Conservation (phyloP, 2,797 vertebrate genomes). For the Heteromormyrus szaboi region DNA sequence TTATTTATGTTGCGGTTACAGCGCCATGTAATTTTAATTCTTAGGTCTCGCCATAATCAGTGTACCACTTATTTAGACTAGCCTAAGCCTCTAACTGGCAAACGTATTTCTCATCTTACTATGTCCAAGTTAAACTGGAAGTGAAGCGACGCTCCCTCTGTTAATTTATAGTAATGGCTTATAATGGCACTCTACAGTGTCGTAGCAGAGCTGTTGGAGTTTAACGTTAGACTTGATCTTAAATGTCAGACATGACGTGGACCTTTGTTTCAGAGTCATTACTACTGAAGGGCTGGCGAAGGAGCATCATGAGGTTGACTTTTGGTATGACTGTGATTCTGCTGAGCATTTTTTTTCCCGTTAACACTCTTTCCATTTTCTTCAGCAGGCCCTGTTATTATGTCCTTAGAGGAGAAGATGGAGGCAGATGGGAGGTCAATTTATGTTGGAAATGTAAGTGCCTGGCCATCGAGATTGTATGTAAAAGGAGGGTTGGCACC, state of each 20-base stretch:
- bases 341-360: background rate
- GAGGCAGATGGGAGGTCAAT: slow-evolving; percentile 89
- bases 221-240: background rate
- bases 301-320: background rate
- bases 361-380: background rate
- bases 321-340: background rate
- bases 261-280: background rate
- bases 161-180: background rate
- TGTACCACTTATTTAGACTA: background rate
- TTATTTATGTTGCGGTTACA: background rate
- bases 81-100: background rate
- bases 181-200: background rate
- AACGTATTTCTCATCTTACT: background rate
- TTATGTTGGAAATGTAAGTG: slow-evolving; percentile 87
- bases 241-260: background rate
- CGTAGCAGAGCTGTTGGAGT: background rate
- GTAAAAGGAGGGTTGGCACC: background rate
- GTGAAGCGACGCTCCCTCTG: background rate
- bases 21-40: background rate
- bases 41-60: background rate
- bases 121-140: background rate
- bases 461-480: slow-evolving; percentile 7
- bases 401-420: slow-evolving; percentile 93
- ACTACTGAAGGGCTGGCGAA: background rate
- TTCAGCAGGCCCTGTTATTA: slow-evolving; percentile 86